Percentiles rank a stretch among this genome's conserved stretches.
Evolutionary conservation across 2,797 vertebrate genomes (phyloP).

Genomic region (Thalassophryne amazonica): DNA sequence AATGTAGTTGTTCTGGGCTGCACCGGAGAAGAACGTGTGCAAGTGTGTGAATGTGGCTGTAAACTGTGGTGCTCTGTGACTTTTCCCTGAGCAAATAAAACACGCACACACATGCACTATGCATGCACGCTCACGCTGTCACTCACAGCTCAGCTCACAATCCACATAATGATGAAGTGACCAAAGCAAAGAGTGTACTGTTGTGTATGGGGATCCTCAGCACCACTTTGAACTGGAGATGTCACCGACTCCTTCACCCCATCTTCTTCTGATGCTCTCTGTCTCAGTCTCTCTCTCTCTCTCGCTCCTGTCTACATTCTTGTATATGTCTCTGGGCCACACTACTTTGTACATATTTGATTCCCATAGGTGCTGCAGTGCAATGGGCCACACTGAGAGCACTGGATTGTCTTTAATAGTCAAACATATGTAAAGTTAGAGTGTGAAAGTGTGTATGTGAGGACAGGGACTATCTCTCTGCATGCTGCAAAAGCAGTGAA

Average conservation of each 20-base stretch:
- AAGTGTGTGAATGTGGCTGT: not conserved
- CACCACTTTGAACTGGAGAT: conserved; percentile 61
- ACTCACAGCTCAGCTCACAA: conserved; percentile 34
- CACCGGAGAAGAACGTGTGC: conserved; percentile 1
- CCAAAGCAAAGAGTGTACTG: conserved; percentile 35
- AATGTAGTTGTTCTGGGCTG: conserved; percentile 2
- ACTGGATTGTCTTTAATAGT: conserved; percentile 38
- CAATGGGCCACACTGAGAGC: conserved; percentile 23
- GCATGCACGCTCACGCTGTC: conserved; percentile 10
- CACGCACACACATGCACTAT: conserved; percentile 7
- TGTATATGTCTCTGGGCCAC: conserved; percentile 16
- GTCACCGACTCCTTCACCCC: conserved; percentile 36
- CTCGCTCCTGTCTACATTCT: conserved; percentile 25
- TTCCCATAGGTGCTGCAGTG: conserved; percentile 59
- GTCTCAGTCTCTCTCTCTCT: conserved; percentile 33
- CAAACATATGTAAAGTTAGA: conserved; percentile 50
- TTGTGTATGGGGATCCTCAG: conserved; percentile 40
- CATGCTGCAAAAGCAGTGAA: conserved; percentile 8
- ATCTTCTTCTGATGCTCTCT: conserved; percentile 22
- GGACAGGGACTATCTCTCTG: not conserved
- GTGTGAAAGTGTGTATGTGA: not conserved
- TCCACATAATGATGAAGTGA: conserved; percentile 53
- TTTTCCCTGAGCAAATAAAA: conserved; percentile 22
- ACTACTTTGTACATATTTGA: conserved; percentile 71
- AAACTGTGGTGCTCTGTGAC: conserved; percentile 20